These are phyloP conservation scores for Gavia stellata DNA, from an alignment of 2,113 vertebrate species.

Conservation along the genomic window DNA sequence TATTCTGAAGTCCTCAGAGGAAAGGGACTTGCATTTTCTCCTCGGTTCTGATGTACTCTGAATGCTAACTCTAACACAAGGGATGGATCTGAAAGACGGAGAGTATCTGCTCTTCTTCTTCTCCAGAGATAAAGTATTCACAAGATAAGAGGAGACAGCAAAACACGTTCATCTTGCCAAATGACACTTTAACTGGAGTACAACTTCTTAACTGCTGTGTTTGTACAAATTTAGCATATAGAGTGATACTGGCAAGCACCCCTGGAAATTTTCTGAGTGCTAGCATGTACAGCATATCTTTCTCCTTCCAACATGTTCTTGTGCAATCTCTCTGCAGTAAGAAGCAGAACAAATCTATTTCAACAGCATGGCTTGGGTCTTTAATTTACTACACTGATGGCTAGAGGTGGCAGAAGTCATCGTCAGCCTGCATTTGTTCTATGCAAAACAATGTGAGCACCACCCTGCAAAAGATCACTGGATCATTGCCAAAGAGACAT, in stretches of 20 bases:
- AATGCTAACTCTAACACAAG: background rate
- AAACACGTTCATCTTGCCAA: constrained; percentile 42
- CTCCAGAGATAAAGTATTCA: constrained; percentile 39
- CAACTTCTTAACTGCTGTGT: constrained; percentile 46
- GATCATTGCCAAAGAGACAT: background rate
- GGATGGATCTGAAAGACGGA: constrained; percentile 16
- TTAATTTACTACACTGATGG: background rate
- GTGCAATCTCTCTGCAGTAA: background rate
- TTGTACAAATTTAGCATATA: constrained; percentile 60
- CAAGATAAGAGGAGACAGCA: constrained; percentile 55
- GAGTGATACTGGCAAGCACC: constrained; percentile 31
- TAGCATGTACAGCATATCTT: background rate
- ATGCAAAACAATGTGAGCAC: background rate
- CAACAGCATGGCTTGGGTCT: background rate
- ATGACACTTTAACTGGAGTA: constrained; percentile 22
- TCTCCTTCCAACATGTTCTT: background rate
- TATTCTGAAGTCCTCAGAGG: background rate
- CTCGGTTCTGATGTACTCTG: background rate
- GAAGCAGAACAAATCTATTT: constrained; percentile 17
- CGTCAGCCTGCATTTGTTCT: background rate
- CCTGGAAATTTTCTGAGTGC: constrained; percentile 21
- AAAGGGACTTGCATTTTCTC: background rate
- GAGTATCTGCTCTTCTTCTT: constrained; percentile 14
- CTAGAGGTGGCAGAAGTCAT: background rate
- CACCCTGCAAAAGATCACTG: background rate